phyloP scores from a whole-genome alignment of 2,797 vertebrate species.

The Cirrhinus molitorella region DNA sequence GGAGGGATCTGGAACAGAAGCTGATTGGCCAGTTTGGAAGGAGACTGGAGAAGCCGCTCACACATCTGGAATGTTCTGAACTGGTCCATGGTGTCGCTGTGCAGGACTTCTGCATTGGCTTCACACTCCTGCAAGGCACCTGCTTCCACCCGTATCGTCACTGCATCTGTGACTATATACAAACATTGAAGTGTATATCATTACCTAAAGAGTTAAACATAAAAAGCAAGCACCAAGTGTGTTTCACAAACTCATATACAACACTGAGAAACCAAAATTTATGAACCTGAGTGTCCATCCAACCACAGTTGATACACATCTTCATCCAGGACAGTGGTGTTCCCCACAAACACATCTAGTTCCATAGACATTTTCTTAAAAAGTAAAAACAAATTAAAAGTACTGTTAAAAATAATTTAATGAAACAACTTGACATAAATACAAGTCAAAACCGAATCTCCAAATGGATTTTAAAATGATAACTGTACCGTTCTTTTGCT shows the following conservation, averaged over 20 bases:
- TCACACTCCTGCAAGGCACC: constrained; percentile 75
- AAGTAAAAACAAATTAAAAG: background rate
- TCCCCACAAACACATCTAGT: constrained; percentile 82
- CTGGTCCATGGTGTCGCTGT: constrained; percentile 82
- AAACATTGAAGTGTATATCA: constrained; percentile 16
- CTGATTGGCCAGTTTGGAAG: constrained; percentile 79
- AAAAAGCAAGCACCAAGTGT: background rate
- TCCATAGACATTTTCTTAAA: constrained; percentile 73
- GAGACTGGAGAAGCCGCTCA: constrained; percentile 76
- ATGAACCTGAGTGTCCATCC: constrained; percentile 78
- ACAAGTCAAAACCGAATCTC: background rate
- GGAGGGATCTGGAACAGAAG: constrained; percentile 81
- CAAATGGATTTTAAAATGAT: background rate
- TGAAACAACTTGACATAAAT: background rate
- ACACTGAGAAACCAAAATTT: background rate
- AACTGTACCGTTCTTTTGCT: background rate
- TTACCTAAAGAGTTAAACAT: background rate
- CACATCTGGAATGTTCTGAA: constrained; percentile 84
- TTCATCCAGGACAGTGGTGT: constrained; percentile 82
- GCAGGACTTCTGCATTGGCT: constrained; percentile 73
- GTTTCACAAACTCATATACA: background rate
- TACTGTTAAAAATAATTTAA: background rate
- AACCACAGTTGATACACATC: constrained; percentile 83
- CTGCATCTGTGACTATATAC: constrained; percentile 70
- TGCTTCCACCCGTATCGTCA: constrained; percentile 69